A percentile compares a stretch with the other conserved stretches of the same genome.
Conservation (phyloP, 2,888 invertebrate genomes). For the Drosophila kokeensis region DNA sequence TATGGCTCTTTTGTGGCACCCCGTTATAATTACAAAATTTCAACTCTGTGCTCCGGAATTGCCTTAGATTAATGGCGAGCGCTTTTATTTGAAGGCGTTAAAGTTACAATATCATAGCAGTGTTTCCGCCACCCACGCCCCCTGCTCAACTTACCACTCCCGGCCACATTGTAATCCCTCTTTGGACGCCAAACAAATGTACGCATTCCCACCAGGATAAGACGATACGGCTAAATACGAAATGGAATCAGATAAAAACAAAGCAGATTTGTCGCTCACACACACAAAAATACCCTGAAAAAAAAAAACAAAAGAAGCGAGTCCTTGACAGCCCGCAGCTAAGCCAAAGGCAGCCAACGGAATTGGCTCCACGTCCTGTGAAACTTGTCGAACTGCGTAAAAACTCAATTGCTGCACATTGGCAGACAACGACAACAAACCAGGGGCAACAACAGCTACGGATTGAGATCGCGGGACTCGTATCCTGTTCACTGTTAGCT, state of each 20-base stretch:
- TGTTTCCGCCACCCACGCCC: neutral
- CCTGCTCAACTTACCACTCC: neutral
- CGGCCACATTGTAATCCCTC: constrained; percentile 64
- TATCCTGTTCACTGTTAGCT: constrained; percentile 8
- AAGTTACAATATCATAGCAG: constrained; percentile 53
- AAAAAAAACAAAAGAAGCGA: constrained; percentile 26
- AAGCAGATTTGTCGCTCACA: constrained; percentile 78
- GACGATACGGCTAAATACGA: constrained; percentile 69
- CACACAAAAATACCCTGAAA: constrained; percentile 28
- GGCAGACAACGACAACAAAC: constrained; percentile 44
- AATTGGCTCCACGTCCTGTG: constrained; percentile 51
- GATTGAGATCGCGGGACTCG: constrained; percentile 41
- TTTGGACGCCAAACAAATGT: constrained; percentile 70
- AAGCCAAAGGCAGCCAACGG: constrained; percentile 51
- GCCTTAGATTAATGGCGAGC: constrained; percentile 58
- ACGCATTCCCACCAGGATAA: constrained; percentile 80
- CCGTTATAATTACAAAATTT: constrained; percentile 79
- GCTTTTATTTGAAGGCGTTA: constrained; percentile 52
- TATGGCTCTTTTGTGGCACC: constrained; percentile 83
- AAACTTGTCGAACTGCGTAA: constrained; percentile 76
- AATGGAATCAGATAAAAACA: constrained; percentile 80
- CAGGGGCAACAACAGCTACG: constrained; percentile 45
- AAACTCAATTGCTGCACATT: constrained; percentile 77
- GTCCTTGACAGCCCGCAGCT: constrained; percentile 62
- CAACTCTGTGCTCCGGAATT: constrained; percentile 50